Base-by-base conservation (phyloP, 2,888 invertebrate species). In the Panopea generosa region DNA sequence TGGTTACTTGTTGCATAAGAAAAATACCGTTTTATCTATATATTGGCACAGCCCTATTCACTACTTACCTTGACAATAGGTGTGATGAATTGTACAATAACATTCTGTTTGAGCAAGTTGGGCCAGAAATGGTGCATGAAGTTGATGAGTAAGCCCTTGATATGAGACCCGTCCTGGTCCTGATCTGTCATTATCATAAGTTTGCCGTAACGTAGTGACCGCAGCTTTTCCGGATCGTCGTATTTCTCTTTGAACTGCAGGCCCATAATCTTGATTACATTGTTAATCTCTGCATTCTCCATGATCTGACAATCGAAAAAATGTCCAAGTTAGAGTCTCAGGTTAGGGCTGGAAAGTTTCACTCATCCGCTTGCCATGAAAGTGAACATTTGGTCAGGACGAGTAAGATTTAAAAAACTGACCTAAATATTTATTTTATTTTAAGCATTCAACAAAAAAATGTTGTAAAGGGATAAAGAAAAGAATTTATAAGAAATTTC, bases 101-200 rank as follows among this genome's bases (percentile, higher is more conserved):
- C 99, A 72, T 93, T 93, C 60, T 92, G 90, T 79, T 96, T 96
- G 27, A 99, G 93, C 57, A 99, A 93, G 74, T 97, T 96, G 0
- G 99, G 99, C 99, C 99, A 99, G 92, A 99, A 99, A 92, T 97
- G 96, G 93, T 99, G 99, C 80, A 99, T 96, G 90, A 99, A 99
- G 94, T 99, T 99, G 70, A 99, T 99, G 56, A 99, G 94, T 16
- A 99, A 94, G 4, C 99, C 99, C 94, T 99, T 99, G 87, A 99
- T 99, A 92, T 99, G 99, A 0, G 99, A 99, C 38, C 99, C 99
- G 90, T 99, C 99, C 93, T 99, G 99, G 96, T 94, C 94, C 91
- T 93, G 91, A 99, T 99, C 99, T 62, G 99, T 99, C 99, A 99
- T 99, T 76, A 99, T 99, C 99, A 99, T 99, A 55, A 99, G 75